phyloP scores from a whole-genome alignment of 2,888 invertebrate species.

The Molorchus minor region DNA sequence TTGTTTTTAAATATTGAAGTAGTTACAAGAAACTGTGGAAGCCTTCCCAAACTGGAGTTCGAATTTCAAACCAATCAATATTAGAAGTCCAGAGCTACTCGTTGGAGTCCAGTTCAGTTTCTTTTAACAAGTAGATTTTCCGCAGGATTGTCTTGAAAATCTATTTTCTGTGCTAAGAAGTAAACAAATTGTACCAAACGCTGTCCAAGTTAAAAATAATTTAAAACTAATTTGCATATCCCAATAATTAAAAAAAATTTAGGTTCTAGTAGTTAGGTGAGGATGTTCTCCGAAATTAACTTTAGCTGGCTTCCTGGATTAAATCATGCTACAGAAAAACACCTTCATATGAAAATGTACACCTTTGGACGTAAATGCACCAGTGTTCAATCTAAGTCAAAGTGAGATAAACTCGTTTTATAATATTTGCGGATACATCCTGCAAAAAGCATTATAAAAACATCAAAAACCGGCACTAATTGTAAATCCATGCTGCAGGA shows the following conservation, averaged over 20 bases:
- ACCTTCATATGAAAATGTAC: too few species aligned
- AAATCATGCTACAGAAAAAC: too few species aligned
- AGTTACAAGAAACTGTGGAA: conserved; percentile 34
- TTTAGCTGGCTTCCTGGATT: conserved; percentile 36
- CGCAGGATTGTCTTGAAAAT: conserved; percentile 41
- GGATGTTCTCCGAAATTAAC: conserved; percentile 38
- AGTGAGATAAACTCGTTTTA: too few species aligned
- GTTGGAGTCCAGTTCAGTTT: conserved; percentile 32
- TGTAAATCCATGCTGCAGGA: too few species aligned
- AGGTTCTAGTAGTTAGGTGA: conserved; percentile 33
- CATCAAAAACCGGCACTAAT: too few species aligned
- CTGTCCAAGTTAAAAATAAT: too few species aligned
- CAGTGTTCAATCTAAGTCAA: too few species aligned
- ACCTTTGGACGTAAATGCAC: too few species aligned
- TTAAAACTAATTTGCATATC: conserved; percentile 38
- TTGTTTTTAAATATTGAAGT: conserved; percentile 26
- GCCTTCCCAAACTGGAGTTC: too few species aligned
- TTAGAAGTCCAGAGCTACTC: conserved; percentile 36
- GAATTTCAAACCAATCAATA: conserved; percentile 39
- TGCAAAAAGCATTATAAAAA: too few species aligned
- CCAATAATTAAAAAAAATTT: conserved; percentile 32
- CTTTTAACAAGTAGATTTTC: conserved; percentile 38
- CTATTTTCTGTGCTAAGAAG: conserved; percentile 35
- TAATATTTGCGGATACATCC: too few species aligned
- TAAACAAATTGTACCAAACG: conserved; percentile 37